Conservation (phyloP, 2,113 vertebrate species). For the Alethe castanea region DNA sequence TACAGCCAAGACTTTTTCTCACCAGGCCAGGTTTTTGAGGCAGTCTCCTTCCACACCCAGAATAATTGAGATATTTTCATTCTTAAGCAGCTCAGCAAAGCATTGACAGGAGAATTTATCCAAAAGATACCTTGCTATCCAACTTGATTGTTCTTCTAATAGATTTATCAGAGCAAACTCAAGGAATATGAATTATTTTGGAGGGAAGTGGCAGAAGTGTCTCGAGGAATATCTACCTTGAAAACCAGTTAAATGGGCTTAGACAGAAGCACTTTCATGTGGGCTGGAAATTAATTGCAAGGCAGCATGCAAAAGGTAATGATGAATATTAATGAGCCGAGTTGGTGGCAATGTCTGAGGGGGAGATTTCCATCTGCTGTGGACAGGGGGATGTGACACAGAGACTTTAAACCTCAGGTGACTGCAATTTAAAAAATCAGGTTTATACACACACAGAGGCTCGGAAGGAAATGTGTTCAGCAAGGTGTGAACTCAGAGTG, state of each 20-base stretch:
- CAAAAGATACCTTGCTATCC: not conserved
- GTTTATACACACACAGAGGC: not conserved
- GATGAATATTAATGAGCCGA: slow-evolving; percentile 25
- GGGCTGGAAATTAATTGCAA: slow-evolving; percentile 35
- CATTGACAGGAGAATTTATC: not conserved
- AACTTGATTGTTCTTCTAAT: not conserved
- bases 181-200: not conserved
- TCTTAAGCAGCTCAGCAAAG: not conserved
- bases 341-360: not conserved
- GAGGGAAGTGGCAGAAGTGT: not conserved
- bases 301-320: not conserved
- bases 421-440: not conserved
- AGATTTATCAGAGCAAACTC: not conserved
- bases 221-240: not conserved
- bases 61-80: not conserved
- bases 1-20: not conserved
- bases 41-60: not conserved
- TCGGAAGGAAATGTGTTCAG: not conserved
- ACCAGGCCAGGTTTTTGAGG: rapidly evolving
- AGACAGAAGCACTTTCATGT: not conserved
- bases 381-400: not conserved
- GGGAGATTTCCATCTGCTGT: not conserved
- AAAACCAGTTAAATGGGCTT: slow-evolving; percentile 29
- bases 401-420: not conserved
- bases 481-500: not conserved